Evolutionary conservation across 2,797 vertebrate species (phyloP), one percentile per base, ranked within the genome.

Genomic region (Benthosema pterotum): DNA sequence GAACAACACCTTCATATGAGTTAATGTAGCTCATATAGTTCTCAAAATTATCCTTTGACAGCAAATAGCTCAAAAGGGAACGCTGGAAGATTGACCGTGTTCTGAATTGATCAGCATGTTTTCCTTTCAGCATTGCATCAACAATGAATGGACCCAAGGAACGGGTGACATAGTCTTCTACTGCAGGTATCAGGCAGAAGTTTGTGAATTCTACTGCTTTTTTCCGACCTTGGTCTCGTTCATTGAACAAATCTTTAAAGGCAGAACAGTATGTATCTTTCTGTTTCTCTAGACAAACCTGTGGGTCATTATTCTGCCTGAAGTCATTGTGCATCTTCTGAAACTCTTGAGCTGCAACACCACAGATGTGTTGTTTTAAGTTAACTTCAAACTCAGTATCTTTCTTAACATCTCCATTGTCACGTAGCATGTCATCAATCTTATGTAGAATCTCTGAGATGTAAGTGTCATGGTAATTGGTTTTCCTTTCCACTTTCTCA

Each of bases 281-380:
- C 32, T 83, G 78, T 1, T 76, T 51, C 1, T 8, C 2, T 1
- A 92, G 66, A 65, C 78, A 72, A 14, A 0, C 57, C 0, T 3
- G 12, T 0, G 88, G 87, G 52, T 91, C 78, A 12, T 90, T 91
- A 0, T 5, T n/a, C 0, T 4, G 0, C 0, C 86, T n/a, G 56
- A 88, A 92, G 5, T 55, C 3, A 0, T 81, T 0, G 0, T 93
- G 87, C 75, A 92, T 86, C n/a, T 66, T 0, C 67, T 90, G 87
- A 69, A 93, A 91, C 2, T 1, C 0, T 57, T 13, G 55, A 16
- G 86, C 83, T 60, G 89, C 79, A 4, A 0, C 0, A 43, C 73
- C 80, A 79, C 89, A 88, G 59, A 92, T 88, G 63, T 86, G 65
- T 0, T 76, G 22, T 63, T 93, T 93, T 0, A 93, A 45, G 8